Conservation (phyloP, 2,113 vertebrate genomes). For the Indri indri region DNA sequence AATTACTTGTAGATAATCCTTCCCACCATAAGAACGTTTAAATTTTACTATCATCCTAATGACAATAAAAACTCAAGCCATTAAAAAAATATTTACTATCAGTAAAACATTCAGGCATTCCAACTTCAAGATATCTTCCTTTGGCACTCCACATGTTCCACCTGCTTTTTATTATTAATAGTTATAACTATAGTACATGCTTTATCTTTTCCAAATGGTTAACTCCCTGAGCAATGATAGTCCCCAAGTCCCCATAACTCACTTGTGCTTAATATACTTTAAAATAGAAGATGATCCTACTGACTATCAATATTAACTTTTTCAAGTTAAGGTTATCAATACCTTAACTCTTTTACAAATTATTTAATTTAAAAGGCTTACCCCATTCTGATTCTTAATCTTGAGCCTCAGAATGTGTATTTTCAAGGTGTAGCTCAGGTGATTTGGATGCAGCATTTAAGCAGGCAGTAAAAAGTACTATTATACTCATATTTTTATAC, state of each 20-base stretch:
- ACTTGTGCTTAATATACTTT: no score
- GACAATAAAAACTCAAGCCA: no score
- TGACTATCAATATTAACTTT: no score
- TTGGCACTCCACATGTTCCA: not conserved
- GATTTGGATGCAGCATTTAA: not conserved
- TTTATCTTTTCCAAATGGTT: not conserved
- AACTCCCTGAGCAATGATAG: not conserved
- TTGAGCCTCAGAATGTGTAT: slow-evolving; percentile 9
- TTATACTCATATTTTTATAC: not conserved
- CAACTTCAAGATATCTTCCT: slow-evolving; percentile 19
- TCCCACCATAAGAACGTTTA: not conserved
- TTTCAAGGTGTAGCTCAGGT: not conserved
- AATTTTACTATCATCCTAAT: not conserved
- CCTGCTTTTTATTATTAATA: not conserved
- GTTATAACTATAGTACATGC: not conserved
- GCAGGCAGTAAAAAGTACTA: not conserved
- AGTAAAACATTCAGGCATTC: not conserved
- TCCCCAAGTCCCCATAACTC: not conserved
- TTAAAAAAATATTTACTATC: not conserved
- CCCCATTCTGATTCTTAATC: not conserved
- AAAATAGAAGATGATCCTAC: no score
- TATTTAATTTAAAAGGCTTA: not conserved
- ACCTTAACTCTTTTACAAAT: not conserved
- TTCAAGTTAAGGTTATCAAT: not conserved
- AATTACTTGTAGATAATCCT: not conserved